Base-by-base conservation (phyloP, 2,797 vertebrate species). In the Gymnopithys bicolor region DNA sequence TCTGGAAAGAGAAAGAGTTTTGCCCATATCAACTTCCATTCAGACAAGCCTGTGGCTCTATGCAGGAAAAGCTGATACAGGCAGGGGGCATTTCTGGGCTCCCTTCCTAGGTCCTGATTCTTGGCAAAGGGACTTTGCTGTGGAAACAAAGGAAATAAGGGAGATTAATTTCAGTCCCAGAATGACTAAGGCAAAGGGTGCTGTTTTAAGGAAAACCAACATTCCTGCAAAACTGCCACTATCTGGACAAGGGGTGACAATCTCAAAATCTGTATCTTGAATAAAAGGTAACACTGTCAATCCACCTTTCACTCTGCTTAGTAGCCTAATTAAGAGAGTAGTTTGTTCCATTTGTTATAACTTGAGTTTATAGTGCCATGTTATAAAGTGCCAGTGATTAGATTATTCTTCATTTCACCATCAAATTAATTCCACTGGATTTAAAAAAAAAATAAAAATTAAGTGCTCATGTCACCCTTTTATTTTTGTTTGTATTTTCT, bases 401-500 rank as follows among this genome's bases (percentile, higher is more conserved):
- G 58, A 78, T 46, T 78, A 19, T 86, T 92, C 41, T 86, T 91
- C 28, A 24, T 93, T 94, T 86, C 3, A 11, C 24, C 14, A 66
- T 89, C 56, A 84, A 94, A 90, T 83, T 48, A 87, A 62, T 76
- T 78, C 52, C 43, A 22, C n/a, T 75, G 52, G 27, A 48, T 46
- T 93, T 64, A 39, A 39, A 39, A 39, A 41, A 41, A 41, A 41
- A 41, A 67, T 33, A 33, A 33, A 6, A 4, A 9, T 17, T 11
- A 39, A 35, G 24, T 73, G 10, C 21, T 85, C 5, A 66, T 37
- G 18, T 67, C 9, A 5, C 33, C 28, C 19, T 75, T 84, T 92
- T 78, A 32, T 78, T 92, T 91, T 77, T 94, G 27, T 90, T 89
- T 88, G 35, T 74, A 43, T 89, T 96, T 92, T 94, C 25, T 73